Evolutionary conservation across 2,113 vertebrate species (phyloP), one percentile per base, ranked within the genome.

Genomic region (Epinephelus moara): DNA sequence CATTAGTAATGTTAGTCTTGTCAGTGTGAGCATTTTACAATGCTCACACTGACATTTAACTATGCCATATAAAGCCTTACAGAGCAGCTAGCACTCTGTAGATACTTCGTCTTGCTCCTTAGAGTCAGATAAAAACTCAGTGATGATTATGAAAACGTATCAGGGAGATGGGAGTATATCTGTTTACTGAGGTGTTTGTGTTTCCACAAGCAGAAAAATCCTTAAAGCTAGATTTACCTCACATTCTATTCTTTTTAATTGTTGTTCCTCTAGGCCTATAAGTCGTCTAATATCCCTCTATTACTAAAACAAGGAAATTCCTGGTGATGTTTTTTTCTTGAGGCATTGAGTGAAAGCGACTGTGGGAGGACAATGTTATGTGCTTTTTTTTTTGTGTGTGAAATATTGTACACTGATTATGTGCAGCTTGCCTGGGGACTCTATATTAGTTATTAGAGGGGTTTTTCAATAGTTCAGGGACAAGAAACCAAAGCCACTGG

Each of bases 361-460:
- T 62, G 64, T 50, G 49, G 63, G 57, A 57, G 82, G 61, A 75
- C 56, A 50, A 23, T 81, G 59, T 67, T 47, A 67, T 59, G 49
- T 85, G 62, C 21, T 25, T 76, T 37, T 25, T 81, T 64, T 81
- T 67, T 68, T 30, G 57, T n/a, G 45, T 63, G 56, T 74, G 45
- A 13, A 40, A n/a, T 23, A 62, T 69, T 50, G 42, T 40, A 45
- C 60, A 23, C 8, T 59, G 37, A 59, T 70, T 33, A 84, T 56
- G 8, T 52, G 19, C 37, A 80, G 59, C 13, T 53, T 68, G 3
- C 45, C 21, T 9, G 1, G 14, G 42, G 73, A 52, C 18, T 76
- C 21, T 60, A 42, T 69, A 57, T 76, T 27, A 52, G 17, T 67
- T 19, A 47, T 49, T 33, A 11, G 19, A 62, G 17, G 0, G 6